Evolutionary conservation across 1,140 invertebrate species (phyloP).

Genomic region (Drosophila arawakana): DNA sequence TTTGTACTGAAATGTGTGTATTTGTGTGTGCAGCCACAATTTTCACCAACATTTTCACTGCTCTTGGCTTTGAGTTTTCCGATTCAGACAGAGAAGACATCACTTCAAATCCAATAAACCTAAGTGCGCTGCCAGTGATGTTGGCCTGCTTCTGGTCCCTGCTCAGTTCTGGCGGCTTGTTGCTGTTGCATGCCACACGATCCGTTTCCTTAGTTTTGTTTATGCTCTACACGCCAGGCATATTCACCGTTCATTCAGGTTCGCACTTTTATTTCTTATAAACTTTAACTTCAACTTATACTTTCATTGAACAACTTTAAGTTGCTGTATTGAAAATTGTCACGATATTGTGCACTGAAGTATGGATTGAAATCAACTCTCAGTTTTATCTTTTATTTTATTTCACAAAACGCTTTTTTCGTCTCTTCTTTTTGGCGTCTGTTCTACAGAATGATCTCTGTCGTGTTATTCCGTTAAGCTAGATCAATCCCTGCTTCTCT

Average conservation of each 20-base stretch:
- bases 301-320: too few relatives aligned
- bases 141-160: conserved; percentile 3
- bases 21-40: conserved; percentile 51
- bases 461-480: too few relatives aligned
- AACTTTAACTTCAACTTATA: too few relatives aligned
- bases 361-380: too few relatives aligned
- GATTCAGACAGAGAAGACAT: conserved; percentile 34
- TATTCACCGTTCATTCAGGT: background rate
- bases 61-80: conserved; percentile 40
- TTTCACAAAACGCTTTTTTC: too few relatives aligned
- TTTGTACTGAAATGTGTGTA: conserved; percentile 15
- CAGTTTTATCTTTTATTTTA: too few relatives aligned
- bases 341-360: too few relatives aligned
- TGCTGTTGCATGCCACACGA: conserved; percentile 26
- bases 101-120: conserved; percentile 75
- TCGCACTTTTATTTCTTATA: background rate
- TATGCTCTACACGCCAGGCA: conserved; percentile 7
- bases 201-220: conserved; percentile 3
- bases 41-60: conserved; percentile 48
- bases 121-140: conserved; percentile 48
- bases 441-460: too few relatives aligned
- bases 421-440: too few relatives aligned
- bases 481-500: too few relatives aligned
- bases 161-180: conserved; percentile 16
- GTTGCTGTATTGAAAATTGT: too few relatives aligned